Conservation (phyloP, 2,888 invertebrate species). For the Pseudoips prasinana region DNA sequence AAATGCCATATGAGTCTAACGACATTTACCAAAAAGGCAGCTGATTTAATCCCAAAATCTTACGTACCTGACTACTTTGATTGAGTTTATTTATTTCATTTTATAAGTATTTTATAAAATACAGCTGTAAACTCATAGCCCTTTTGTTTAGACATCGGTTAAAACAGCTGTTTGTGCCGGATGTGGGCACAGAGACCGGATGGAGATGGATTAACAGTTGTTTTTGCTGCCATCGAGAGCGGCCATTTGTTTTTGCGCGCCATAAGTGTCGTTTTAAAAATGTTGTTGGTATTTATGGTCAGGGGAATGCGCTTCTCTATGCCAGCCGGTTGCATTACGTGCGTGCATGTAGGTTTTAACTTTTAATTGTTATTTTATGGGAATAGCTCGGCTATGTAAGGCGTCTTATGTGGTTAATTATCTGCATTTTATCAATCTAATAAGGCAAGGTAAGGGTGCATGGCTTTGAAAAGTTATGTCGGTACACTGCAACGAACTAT, state of each 20-base stretch:
- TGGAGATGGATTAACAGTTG: conserved; percentile 33
- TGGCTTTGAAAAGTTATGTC: too few relatives aligned
- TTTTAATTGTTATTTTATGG: conserved; percentile 8
- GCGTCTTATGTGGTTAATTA: too few relatives aligned
- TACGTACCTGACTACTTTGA: too few relatives aligned
- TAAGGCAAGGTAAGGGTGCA: too few relatives aligned
- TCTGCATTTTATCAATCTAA: too few relatives aligned
- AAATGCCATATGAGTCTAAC: too few relatives aligned
- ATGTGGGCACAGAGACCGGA: conserved; percentile 27
- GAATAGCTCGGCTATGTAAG: not conserved
- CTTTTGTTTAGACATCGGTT: conserved; percentile 15
- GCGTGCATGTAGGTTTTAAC: too few relatives aligned
- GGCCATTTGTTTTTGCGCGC: conserved; percentile 23
- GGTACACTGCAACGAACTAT: too few relatives aligned
- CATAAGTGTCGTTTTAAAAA: conserved; percentile 2
- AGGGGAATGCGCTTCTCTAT: not conserved
- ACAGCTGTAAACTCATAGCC: conserved; percentile 17
- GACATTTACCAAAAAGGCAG: too few relatives aligned
- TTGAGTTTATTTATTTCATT: too few relatives aligned
- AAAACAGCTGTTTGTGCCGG: conserved; percentile 33
- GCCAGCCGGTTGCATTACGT: too few relatives aligned
- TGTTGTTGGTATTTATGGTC: not conserved
- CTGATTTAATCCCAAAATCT: too few relatives aligned
- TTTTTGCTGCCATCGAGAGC: conserved; percentile 26
- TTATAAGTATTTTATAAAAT: conserved; percentile 19